phyloP scores from a whole-genome alignment of 2,113 vertebrate species.

The Jacana jacana region DNA sequence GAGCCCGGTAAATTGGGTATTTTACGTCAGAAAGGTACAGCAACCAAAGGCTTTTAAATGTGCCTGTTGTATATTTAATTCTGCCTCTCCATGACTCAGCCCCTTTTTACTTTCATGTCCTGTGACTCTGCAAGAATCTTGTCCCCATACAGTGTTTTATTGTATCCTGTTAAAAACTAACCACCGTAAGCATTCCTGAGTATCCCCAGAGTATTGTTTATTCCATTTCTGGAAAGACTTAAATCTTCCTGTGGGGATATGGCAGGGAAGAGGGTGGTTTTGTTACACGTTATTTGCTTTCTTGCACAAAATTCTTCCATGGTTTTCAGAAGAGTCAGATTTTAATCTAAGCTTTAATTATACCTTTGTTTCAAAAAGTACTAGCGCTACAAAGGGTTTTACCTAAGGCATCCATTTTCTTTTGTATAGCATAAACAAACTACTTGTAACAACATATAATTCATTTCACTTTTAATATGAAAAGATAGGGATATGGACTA shows the following conservation, averaged over 20 bases:
- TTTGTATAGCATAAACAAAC: background rate
- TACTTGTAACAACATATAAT: background rate
- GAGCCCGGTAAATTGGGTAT: background rate
- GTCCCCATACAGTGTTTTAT: background rate
- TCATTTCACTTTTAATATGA: background rate
- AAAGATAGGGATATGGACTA: background rate
- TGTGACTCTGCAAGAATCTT: background rate
- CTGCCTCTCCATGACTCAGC: background rate
- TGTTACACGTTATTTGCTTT: background rate
- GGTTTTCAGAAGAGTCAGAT: background rate
- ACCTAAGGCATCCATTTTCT: background rate
- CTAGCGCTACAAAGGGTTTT: background rate
- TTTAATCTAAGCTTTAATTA: background rate
- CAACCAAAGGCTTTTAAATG: background rate
- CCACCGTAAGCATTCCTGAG: background rate
- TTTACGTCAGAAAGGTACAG: background rate
- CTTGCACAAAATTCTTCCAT: background rate
- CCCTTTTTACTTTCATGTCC: background rate
- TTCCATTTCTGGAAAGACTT: slow-evolving; percentile 12
- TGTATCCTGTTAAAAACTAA: background rate
- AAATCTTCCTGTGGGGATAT: background rate
- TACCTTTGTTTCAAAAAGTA: background rate
- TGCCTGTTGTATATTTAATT: background rate
- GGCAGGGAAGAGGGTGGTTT: background rate
- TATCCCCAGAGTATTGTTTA: background rate